Evolutionary conservation across 2,113 vertebrate species (phyloP).

Genomic region (Menidia beryllina): DNA sequence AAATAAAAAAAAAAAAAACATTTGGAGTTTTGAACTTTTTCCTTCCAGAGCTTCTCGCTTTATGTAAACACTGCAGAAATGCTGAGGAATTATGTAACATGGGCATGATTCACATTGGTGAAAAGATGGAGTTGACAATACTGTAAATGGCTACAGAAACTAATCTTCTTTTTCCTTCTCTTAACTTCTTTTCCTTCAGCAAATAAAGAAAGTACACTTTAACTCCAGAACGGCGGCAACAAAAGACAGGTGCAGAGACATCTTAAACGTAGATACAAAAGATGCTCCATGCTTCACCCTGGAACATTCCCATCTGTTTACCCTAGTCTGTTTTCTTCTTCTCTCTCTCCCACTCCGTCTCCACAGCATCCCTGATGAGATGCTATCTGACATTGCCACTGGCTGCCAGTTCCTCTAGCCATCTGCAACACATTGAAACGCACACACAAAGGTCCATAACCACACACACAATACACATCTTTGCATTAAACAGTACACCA

Average conservation of each 20-base stretch:
- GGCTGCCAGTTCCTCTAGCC: slow-evolving; percentile 62
- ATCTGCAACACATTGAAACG: slow-evolving; percentile 54
- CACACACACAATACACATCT: slow-evolving; percentile 17
- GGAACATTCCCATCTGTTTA: slow-evolving; percentile 22
- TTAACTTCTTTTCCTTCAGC: not conserved
- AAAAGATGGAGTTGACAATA: not conserved
- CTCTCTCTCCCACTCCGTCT: slow-evolving; percentile 31
- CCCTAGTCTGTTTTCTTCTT: slow-evolving; percentile 25
- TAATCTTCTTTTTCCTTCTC: not conserved
- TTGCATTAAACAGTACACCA: not conserved
- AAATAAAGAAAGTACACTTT: not conserved
- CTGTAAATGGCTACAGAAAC: not conserved
- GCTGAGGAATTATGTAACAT: slow-evolving; percentile 5
- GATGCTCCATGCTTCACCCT: slow-evolving; percentile 8
- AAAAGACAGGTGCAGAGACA: slow-evolving; percentile 7
- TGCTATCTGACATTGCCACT: slow-evolving; percentile 69
- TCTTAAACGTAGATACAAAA: slow-evolving; percentile 4
- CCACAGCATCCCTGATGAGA: slow-evolving; percentile 57
- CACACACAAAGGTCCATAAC: slow-evolving; percentile 7
- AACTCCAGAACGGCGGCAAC: not conserved
- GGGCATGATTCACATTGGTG: not conserved
- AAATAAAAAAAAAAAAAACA: slow-evolving; percentile 53
- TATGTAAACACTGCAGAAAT: not conserved
- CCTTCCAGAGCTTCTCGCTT: not conserved
- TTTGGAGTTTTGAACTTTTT: slow-evolving; percentile 18